Evolutionary conservation across 2,888 invertebrate species (phyloP).

Genomic region (Plagodis dolabraria): DNA sequence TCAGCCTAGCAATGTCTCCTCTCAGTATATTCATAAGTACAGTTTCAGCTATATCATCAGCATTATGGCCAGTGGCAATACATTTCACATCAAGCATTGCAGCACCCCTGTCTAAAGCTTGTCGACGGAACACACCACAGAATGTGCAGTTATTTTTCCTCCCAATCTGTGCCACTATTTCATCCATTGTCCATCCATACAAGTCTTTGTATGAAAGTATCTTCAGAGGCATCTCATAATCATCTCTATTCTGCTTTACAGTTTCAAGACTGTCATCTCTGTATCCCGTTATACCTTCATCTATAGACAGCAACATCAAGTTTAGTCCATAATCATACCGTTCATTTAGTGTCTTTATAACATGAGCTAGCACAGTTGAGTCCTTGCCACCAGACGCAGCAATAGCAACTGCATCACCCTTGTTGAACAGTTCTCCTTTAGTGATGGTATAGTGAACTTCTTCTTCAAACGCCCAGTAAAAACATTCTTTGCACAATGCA

Average conservation of each 20-base stretch:
- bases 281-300: constrained; percentile 98
- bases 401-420: constrained; percentile 94
- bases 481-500: constrained; percentile 97
- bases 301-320: constrained; percentile 96
- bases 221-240: constrained; percentile 96
- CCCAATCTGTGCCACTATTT: constrained; percentile 94
- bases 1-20: constrained; percentile 97
- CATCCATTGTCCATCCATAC: constrained; percentile 99
- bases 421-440: constrained; percentile 91
- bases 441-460: constrained; percentile 97
- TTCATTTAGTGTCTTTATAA: constrained; percentile 95
- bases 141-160: constrained; percentile 98
- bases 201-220: constrained; percentile 98
- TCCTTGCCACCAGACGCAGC: constrained; percentile 98
- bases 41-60: constrained; percentile 99
- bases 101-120: constrained; percentile 98
- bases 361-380: constrained; percentile 98
- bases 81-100: constrained; percentile 94
- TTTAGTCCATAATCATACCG: constrained; percentile 95
- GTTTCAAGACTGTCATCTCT: constrained; percentile 98
- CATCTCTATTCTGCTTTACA: constrained; percentile 96
- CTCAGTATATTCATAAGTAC: constrained; percentile 98
- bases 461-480: constrained; percentile 96
- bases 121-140: constrained; percentile 97
- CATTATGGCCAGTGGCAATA: constrained; percentile 98